These are phyloP conservation scores for Pomacea canaliculata DNA, from an alignment of 2,888 invertebrate genomes.

Conservation along the genomic window DNA sequence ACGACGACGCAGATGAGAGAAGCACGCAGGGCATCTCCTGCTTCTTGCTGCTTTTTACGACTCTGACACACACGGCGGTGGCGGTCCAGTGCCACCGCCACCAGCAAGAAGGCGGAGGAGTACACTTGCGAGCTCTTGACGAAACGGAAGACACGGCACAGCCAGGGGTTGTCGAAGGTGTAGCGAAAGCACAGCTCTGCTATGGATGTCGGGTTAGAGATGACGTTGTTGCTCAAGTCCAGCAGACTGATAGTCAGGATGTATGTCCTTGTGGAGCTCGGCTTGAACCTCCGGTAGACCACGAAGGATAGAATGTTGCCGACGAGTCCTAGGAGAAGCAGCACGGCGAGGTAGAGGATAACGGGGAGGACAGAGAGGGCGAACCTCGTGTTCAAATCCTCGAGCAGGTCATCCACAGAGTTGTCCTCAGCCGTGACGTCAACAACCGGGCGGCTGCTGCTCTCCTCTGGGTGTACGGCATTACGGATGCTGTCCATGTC, in stretches of 20 bases:
- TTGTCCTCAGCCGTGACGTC: no score
- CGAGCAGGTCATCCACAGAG: not conserved
- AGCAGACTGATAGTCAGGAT: slow-evolving; percentile 11
- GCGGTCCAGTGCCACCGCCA: not conserved
- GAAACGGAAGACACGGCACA: not conserved
- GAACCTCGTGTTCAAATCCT: not conserved
- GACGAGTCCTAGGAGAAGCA: not conserved
- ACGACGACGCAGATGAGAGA: not conserved
- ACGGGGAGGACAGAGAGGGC: not conserved
- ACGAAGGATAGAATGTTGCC: slow-evolving; percentile 11
- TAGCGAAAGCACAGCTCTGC: not conserved
- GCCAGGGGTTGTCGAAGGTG: not conserved
- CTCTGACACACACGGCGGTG: not conserved
- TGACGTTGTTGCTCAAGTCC: slow-evolving; percentile 1
- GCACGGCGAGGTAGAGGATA: not conserved
- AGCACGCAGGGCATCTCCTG: not conserved
- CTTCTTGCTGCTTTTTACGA: not conserved
- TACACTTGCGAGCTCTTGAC: not conserved
- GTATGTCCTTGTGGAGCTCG: slow-evolving; percentile 8
- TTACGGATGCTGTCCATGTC: no score
- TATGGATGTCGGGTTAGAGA: slow-evolving; percentile 7
- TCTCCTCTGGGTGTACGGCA: no score
- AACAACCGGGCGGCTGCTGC: no score
- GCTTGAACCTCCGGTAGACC: slow-evolving; percentile 12
- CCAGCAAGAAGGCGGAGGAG: not conserved